phyloP scores from a whole-genome alignment of 1,140 invertebrate species.

The Drosophila azteca region DNA sequence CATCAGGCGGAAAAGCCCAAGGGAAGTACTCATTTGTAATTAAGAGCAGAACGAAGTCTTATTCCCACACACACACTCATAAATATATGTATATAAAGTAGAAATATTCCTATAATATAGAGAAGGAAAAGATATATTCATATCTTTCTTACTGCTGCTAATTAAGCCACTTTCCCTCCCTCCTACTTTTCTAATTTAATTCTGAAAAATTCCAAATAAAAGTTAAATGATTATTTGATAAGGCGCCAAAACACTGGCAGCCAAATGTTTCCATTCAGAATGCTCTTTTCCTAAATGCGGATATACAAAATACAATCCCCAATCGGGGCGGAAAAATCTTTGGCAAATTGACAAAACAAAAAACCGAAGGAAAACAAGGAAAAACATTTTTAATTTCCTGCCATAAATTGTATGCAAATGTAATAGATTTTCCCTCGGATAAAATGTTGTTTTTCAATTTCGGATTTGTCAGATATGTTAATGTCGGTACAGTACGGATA shows the following conservation, averaged over 20 bases:
- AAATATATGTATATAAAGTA: neutral
- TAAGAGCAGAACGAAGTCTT: conserved; percentile 53
- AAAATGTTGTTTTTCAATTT: conserved; percentile 51
- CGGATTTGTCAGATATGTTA: conserved; percentile 42
- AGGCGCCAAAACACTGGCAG: conserved; percentile 32
- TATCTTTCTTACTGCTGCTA: conserved; percentile 8
- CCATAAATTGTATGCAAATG: conserved; percentile 74
- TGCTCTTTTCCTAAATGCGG: conserved; percentile 39
- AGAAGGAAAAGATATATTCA: conserved; percentile 17
- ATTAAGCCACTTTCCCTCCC: conserved; percentile 30
- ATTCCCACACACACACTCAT: conserved; percentile 35
- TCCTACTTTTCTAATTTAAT: conserved; percentile 41
- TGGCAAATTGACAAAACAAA: conserved; percentile 77
- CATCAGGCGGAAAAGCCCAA: conserved; percentile 70
- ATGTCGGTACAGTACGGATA: neutral
- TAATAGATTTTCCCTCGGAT: conserved; percentile 48
- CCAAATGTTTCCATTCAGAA: conserved; percentile 19
- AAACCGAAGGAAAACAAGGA: conserved; percentile 21
- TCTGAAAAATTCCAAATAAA: neutral
- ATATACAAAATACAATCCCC: conserved; percentile 46
- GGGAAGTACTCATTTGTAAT: conserved; percentile 64
- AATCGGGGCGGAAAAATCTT: conserved; percentile 61
- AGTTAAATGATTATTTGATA: conserved; percentile 52
- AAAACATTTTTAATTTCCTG: conserved; percentile 80
- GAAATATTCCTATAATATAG: neutral